Conservation (phyloP, 2,888 invertebrate species). For the Heliconius aoede region DNA sequence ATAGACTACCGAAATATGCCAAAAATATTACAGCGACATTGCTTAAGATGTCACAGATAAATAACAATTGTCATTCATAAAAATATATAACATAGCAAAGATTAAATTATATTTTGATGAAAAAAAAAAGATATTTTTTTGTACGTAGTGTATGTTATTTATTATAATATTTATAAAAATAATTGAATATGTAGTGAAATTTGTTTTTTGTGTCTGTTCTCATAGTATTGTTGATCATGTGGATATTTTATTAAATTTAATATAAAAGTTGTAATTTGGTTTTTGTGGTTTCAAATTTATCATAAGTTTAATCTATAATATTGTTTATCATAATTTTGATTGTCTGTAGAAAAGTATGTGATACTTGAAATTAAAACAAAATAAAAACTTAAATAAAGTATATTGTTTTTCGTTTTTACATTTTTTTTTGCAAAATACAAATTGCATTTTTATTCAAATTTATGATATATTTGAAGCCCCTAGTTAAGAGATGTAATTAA, state of each 20-base stretch:
- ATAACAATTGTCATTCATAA: not conserved
- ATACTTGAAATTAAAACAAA: not conserved
- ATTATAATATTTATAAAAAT: conserved; percentile 38
- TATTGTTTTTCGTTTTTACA: not conserved
- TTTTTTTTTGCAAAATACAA: not conserved
- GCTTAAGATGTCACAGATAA: not conserved
- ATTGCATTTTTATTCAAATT: not conserved
- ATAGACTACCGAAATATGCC: conserved; percentile 11
- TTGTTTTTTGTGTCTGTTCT: conserved; percentile 46
- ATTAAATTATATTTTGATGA: conserved; percentile 28
- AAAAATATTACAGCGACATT: conserved; percentile 1
- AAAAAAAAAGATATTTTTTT: conserved; percentile 34
- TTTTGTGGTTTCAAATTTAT: conserved; percentile 35
- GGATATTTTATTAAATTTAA: conserved; percentile 49
- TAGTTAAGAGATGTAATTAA: not conserved
- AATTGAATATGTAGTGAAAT: conserved; percentile 41
- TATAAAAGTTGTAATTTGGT: conserved; percentile 27
- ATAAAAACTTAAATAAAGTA: not conserved
- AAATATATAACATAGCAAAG: not conserved
- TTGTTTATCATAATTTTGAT: not conserved
- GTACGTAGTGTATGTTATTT: conserved; percentile 43
- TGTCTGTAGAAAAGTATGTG: not conserved
- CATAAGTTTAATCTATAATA: not conserved
- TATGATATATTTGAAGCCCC: conserved; percentile 9
- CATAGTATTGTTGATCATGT: conserved; percentile 47